Conservation (phyloP, 2,797 vertebrate species). For the Bothrops alternatus region DNA sequence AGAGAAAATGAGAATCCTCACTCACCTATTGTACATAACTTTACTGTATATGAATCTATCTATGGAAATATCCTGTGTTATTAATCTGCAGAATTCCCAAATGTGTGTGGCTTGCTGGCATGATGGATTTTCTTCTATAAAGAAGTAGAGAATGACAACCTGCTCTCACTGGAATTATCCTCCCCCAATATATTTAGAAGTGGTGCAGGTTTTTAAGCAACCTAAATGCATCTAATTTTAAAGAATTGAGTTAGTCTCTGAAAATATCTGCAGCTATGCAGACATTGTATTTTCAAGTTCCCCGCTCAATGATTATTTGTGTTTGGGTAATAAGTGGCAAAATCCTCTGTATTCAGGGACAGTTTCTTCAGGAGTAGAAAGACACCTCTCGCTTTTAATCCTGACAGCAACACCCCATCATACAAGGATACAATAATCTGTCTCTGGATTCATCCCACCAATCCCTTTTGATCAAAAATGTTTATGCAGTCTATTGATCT, state of each 20-base stretch:
- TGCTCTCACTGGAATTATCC: not conserved
- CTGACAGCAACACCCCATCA: not conserved
- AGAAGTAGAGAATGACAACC: not conserved
- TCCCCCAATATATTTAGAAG: not conserved
- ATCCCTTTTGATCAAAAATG: not conserved
- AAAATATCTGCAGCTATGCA: not conserved
- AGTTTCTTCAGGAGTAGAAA: not conserved
- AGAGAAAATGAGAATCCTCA: not conserved
- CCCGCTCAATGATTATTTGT: not conserved
- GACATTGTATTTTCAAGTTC: not conserved
- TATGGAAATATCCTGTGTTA: not conserved
- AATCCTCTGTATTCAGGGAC: not conserved
- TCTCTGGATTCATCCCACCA: not conserved
- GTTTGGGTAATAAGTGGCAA: not conserved
- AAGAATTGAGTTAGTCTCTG: not conserved
- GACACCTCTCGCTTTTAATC: not conserved
- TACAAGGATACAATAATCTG: not conserved
- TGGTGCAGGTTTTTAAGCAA: not conserved
- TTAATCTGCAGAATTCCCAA: not conserved
- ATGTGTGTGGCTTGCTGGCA: not conserved
- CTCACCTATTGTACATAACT: not conserved
- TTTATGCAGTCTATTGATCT: not conserved
- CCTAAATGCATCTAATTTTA: not conserved
- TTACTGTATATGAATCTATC: not conserved
- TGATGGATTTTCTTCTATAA: not conserved